These are phyloP conservation scores for Ptyas mucosa DNA, from an alignment of 2,113 vertebrate genomes.

Conservation along the genomic window DNA sequence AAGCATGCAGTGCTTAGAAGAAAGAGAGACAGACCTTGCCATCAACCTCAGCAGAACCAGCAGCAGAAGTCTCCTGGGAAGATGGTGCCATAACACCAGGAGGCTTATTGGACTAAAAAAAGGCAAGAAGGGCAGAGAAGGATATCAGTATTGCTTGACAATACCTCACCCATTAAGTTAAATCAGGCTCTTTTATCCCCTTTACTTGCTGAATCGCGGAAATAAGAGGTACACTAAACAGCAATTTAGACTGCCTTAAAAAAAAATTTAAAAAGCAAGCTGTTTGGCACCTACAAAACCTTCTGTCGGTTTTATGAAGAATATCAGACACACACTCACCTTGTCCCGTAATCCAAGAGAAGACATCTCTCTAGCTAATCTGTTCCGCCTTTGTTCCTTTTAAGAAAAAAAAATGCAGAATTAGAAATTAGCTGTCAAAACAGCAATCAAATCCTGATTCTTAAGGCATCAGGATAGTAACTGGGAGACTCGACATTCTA, in stretches of 20 bases:
- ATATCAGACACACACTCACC: conserved; percentile 67
- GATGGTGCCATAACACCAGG: conserved; percentile 82
- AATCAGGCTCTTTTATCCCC: background rate
- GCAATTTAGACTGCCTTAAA: background rate
- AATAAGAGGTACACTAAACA: background rate
- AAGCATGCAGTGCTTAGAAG: conserved; percentile 73
- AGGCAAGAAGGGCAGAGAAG: conserved; percentile 64
- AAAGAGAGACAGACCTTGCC: conserved; percentile 86
- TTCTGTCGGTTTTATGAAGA: background rate
- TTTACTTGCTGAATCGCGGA: background rate
- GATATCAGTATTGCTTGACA: conserved; percentile 4
- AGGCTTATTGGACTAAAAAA: conserved; percentile 85
- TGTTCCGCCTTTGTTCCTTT: conserved; percentile 93
- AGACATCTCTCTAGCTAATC: conserved; percentile 86
- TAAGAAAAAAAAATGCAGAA: conserved; percentile 32
- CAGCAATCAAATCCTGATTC: background rate
- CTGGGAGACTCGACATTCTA: background rate
- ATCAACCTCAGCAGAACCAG: conserved; percentile 81
- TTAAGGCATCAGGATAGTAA: background rate
- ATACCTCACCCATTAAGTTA: background rate
- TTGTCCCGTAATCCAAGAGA: conserved; percentile 86
- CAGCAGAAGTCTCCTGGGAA: conserved; percentile 78
- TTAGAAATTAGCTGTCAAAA: conserved; percentile 34
- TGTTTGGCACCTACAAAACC: background rate
- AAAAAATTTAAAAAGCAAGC: background rate